A percentile compares a stretch with the other conserved stretches of the same genome.
Conservation (phyloP, 1,140 invertebrate genomes). For the Psix sp. region DNA sequence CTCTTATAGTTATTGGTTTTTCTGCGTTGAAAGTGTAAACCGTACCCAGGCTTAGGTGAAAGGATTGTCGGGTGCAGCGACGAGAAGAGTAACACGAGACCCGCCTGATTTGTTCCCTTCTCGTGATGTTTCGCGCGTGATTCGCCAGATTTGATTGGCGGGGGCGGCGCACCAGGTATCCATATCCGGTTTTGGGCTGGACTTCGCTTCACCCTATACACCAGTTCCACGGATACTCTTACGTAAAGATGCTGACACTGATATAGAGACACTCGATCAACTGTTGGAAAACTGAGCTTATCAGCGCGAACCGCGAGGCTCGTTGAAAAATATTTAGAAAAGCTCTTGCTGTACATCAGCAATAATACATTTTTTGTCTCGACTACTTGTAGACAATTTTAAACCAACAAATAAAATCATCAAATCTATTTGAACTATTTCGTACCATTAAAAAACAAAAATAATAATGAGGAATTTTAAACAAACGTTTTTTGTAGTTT, state of each 20-base stretch:
- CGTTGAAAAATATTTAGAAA: slow-evolving; percentile 47
- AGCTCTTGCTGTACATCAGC: slow-evolving; percentile 35
- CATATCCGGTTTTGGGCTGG: slow-evolving; percentile 71
- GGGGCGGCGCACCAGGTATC: slow-evolving; percentile 73
- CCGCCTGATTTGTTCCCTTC: slow-evolving; percentile 73
- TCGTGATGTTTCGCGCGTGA: slow-evolving; percentile 67
- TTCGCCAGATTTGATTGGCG: slow-evolving; percentile 73
- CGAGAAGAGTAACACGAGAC: slow-evolving; percentile 43
- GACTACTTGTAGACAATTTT: slow-evolving; percentile 1
- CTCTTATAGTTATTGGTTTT: slow-evolving; percentile 12
- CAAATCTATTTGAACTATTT: too few relatives aligned
- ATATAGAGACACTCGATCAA: slow-evolving; percentile 41
- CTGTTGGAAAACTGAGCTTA: slow-evolving; percentile 57
- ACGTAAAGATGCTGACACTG: slow-evolving; percentile 57
- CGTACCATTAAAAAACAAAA: too few relatives aligned
- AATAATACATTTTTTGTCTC: slow-evolving; percentile 17
- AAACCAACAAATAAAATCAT: too few relatives aligned
- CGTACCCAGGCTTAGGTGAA: slow-evolving; percentile 36
- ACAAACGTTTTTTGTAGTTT: too few relatives aligned
- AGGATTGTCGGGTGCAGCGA: slow-evolving; percentile 34
- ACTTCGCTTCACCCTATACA: slow-evolving; percentile 54
- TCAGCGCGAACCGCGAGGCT: slow-evolving; percentile 36
- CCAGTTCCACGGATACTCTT: slow-evolving; percentile 31
- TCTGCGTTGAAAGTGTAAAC: slow-evolving; percentile 22
- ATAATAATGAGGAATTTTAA: too few relatives aligned